A percentile compares a stretch with the other conserved stretches of the same genome.
These are phyloP conservation scores for Heterochromis multidens DNA, from an alignment of 2,113 vertebrate species.

Conservation along the genomic window DNA sequence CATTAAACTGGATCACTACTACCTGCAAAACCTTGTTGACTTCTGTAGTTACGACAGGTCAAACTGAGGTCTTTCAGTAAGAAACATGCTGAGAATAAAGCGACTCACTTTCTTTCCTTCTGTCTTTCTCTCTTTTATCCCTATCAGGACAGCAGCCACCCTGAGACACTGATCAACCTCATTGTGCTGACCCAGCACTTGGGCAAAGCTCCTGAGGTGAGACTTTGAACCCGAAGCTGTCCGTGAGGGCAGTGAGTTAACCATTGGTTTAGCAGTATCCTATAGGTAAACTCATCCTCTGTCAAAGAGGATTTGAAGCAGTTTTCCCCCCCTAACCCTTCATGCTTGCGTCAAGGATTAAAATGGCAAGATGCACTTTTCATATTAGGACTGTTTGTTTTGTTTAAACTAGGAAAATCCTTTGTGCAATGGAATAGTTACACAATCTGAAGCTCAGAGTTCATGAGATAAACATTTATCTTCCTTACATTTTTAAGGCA, in stretches of 20 bases:
- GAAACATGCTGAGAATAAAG: neutral
- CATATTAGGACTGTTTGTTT: neutral
- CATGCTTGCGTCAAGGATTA: rapidly evolving
- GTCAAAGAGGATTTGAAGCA: neutral
- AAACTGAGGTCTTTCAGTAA: neutral
- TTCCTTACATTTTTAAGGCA: neutral
- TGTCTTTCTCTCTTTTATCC: neutral
- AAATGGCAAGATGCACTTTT: neutral
- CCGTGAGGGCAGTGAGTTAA: neutral
- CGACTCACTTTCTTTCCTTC: neutral
- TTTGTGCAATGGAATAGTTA: neutral
- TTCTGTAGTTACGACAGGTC: neutral
- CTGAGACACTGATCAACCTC: constrained; percentile 94
- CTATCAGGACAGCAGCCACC: constrained; percentile 89
- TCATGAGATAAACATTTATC: constrained; percentile 58
- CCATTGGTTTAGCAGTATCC: neutral
- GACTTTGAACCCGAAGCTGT: constrained; percentile 41
- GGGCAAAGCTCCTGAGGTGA: constrained; percentile 93
- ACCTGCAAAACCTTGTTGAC: neutral
- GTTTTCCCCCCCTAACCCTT: neutral
- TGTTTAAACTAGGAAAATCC: neutral
- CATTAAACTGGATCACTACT: neutral
- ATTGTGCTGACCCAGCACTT: constrained; percentile 91
- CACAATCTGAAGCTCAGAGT: constrained; percentile 40
- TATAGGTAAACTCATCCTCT: neutral